phyloP scores from a whole-genome alignment of 1,140 invertebrate genomes.

The Drosophila littoralis region DNA sequence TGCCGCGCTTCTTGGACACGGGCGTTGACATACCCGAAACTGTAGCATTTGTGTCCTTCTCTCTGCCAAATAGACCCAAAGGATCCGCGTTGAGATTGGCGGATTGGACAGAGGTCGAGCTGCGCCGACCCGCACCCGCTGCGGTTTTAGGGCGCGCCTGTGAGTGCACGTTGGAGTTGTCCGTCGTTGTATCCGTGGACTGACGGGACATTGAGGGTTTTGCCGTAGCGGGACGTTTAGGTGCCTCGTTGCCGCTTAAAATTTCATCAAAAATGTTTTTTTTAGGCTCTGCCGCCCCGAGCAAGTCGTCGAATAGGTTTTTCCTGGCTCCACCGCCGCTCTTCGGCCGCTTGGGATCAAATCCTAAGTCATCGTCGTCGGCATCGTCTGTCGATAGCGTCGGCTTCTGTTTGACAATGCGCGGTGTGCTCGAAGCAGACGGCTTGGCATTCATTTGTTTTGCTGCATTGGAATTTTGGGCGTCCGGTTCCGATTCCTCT shows the following conservation, averaged over 20 bases:
- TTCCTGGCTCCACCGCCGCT: conserved; percentile 52
- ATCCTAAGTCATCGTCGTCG: conserved; percentile 81
- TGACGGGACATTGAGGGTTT: conserved; percentile 75
- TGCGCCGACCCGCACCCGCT: conserved; percentile 63
- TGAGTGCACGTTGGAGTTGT: conserved; percentile 55
- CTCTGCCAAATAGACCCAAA: conserved; percentile 69
- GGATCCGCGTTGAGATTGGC: conserved; percentile 64
- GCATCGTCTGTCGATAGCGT: conserved; percentile 67
- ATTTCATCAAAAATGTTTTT: conserved; percentile 70
- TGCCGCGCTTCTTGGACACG: conserved; percentile 63
- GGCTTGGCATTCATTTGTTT: conserved; percentile 24
- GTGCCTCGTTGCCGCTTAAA: conserved; percentile 25
- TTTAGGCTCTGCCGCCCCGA: conserved; percentile 58
- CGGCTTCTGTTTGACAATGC: conserved; percentile 73
- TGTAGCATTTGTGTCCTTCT: conserved; percentile 58
- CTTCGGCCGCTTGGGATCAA: conserved; percentile 82
- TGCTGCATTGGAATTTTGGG: conserved; percentile 24
- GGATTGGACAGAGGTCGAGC: conserved; percentile 62
- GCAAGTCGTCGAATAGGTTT: conserved; percentile 61
- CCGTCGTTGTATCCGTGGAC: conserved; percentile 80
- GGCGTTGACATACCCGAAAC: conserved; percentile 73
- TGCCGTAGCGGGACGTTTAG: conserved; percentile 57
- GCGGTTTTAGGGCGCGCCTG: conserved; percentile 74
- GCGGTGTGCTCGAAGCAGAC: conserved; percentile 58
- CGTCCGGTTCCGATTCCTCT: conserved; percentile 69